These are phyloP conservation scores for Megaleporinus macrocephalus DNA, from an alignment of 2,113 vertebrate genomes.

Conservation along the genomic window DNA sequence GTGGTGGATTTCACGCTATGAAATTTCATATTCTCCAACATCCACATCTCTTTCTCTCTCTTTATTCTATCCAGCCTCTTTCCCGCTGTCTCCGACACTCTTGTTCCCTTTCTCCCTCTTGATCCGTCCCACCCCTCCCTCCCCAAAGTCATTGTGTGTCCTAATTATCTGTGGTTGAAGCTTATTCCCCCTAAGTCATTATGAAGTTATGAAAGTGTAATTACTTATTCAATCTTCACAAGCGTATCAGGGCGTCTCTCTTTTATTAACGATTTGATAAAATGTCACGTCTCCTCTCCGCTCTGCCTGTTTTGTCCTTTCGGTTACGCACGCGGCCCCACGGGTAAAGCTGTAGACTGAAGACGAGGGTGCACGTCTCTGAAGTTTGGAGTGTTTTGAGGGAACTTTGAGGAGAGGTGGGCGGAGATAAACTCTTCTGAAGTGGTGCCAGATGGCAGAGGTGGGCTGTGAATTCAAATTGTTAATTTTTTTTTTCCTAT, in stretches of 20 bases:
- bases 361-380: background rate
- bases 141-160: slow-evolving; percentile 33
- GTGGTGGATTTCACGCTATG: background rate
- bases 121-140: slow-evolving; percentile 9
- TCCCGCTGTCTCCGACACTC: background rate
- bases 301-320: slow-evolving; percentile 25
- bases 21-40: background rate
- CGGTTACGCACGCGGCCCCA: background rate
- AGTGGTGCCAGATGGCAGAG: slow-evolving; percentile 3
- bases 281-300: slow-evolving; percentile 13
- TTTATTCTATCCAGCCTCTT: background rate
- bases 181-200: slow-evolving; percentile 62
- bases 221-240: slow-evolving; percentile 54
- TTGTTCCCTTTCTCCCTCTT: slow-evolving; percentile 17
- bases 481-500: background rate
- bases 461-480: slow-evolving; percentile 3
- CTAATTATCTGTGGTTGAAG: slow-evolving; percentile 62
- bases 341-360: slow-evolving; percentile 7
- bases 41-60: too few relatives aligned
- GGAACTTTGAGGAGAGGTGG: background rate
- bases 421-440: background rate
- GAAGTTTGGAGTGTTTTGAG: background rate
- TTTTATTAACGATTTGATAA: slow-evolving; percentile 50
- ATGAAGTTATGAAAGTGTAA: slow-evolving; percentile 57
- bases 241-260: slow-evolving; percentile 21